Evolutionary conservation across 2,888 invertebrate genomes (phyloP).

Genomic region (Ceraclea dissimilis): DNA sequence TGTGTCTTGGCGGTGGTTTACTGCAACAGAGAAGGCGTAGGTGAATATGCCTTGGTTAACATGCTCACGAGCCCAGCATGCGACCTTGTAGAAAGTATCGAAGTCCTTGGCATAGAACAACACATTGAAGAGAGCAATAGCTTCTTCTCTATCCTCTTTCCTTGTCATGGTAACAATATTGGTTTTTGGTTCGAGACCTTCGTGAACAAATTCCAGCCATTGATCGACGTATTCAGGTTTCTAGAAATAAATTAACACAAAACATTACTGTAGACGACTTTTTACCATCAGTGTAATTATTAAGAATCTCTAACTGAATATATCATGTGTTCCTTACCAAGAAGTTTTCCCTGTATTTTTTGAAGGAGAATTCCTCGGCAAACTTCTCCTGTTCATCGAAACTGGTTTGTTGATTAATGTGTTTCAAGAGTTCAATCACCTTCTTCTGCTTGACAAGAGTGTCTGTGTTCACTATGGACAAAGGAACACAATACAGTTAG

Average conservation of each 20-base stretch:
- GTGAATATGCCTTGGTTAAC: conserved; percentile 57
- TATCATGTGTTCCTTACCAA: conserved; percentile 34
- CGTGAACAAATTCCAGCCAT: conserved; percentile 38
- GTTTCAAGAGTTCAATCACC: conserved; percentile 41
- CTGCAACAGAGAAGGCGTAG: conserved; percentile 53
- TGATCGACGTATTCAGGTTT: conserved; percentile 39
- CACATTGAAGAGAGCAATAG: conserved; percentile 47
- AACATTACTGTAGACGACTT: too few relatives aligned
- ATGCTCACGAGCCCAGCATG: conserved; percentile 48
- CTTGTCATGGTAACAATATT: conserved; percentile 39
- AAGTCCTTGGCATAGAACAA: conserved; percentile 55
- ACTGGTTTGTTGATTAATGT: conserved; percentile 37
- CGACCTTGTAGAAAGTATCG: conserved; percentile 51
- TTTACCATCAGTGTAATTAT: too few relatives aligned
- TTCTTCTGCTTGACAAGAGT: conserved; percentile 38
- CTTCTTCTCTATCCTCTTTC: conserved; percentile 38
- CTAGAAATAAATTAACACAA: too few relatives aligned
- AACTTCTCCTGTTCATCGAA: conserved; percentile 37
- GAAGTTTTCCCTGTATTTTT: conserved; percentile 36
- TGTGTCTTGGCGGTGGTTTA: conserved; percentile 52
- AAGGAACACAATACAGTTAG: too few relatives aligned
- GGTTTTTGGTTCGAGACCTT: conserved; percentile 43
- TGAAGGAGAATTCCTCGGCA: conserved; percentile 36
- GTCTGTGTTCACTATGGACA: too few relatives aligned
- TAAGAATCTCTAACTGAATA: too few relatives aligned